Evolutionary conservation across 2,888 invertebrate species (phyloP).

Genomic region (Athetis lepigone): DNA sequence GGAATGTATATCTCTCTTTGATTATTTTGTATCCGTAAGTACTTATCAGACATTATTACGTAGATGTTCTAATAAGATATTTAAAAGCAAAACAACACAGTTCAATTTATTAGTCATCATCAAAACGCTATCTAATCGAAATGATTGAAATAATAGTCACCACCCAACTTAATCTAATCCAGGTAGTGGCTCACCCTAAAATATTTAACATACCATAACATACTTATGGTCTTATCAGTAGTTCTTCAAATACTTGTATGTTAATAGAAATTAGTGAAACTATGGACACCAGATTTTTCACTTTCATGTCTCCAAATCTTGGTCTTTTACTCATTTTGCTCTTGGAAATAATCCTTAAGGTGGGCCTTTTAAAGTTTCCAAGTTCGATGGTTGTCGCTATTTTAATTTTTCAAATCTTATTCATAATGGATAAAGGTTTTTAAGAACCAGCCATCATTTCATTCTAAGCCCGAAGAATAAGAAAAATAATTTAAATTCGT

Average conservation of each 20-base stretch:
- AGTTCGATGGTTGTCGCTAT: not conserved
- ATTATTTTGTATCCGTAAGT: slow-evolving; percentile 12
- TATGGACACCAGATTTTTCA: no score
- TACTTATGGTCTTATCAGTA: slow-evolving; percentile 10
- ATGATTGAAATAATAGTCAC: slow-evolving; percentile 24
- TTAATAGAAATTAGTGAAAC: no score
- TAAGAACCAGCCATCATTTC: no score
- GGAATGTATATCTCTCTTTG: slow-evolving; percentile 1
- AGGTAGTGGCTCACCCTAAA: slow-evolving; percentile 34
- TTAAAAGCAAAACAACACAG: slow-evolving; percentile 22
- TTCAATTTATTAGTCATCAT: slow-evolving; percentile 27
- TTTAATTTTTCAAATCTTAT: no score
- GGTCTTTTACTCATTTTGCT: no score
- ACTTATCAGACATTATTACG: slow-evolving; percentile 3
- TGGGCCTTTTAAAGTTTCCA: not conserved
- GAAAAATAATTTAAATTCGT: no score
- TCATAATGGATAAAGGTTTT: no score
- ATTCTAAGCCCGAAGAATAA: no score
- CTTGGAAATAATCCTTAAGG: not conserved
- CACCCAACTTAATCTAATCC: slow-evolving; percentile 29
- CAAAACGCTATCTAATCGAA: slow-evolving; percentile 9
- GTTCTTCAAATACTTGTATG: not conserved
- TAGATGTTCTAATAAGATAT: slow-evolving; percentile 22
- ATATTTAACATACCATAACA: slow-evolving; percentile 27
- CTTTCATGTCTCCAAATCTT: no score